Percentiles rank a stretch among this genome's conserved stretches.
Evolutionary conservation across 2,888 invertebrate genomes (phyloP).

Genomic region (Tenthredo livida): DNA sequence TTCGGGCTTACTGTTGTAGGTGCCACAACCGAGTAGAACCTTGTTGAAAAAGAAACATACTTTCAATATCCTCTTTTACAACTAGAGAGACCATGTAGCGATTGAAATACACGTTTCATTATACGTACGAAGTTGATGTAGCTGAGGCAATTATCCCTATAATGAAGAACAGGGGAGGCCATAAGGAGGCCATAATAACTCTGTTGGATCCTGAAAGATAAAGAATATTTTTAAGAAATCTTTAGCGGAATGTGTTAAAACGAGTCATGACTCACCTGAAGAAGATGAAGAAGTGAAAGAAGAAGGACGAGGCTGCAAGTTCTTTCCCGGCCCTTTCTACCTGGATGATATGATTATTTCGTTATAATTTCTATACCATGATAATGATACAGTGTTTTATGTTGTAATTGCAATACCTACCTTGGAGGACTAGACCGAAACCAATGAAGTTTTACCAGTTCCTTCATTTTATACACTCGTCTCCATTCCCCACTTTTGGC

Average conservation of each 20-base stretch:
- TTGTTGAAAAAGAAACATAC: slow-evolving; percentile 64
- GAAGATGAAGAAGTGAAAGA: neutral
- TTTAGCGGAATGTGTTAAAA: neutral
- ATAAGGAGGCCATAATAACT: slow-evolving; percentile 59
- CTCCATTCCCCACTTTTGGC: too few species aligned
- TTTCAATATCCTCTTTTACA: neutral
- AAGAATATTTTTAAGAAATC: neutral
- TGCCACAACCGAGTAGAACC: slow-evolving; percentile 89
- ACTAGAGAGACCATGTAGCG: neutral
- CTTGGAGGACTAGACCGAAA: too few species aligned
- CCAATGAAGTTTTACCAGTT: too few species aligned
- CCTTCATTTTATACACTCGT: too few species aligned
- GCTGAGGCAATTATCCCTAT: slow-evolving; percentile 53
- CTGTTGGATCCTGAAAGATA: neutral
- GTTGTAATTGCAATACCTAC: neutral
- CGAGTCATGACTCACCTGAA: neutral
- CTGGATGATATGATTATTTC: neutral
- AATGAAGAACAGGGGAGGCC: slow-evolving; percentile 55
- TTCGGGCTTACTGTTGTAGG: slow-evolving; percentile 90
- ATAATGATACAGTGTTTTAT: neutral
- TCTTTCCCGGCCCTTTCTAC: neutral
- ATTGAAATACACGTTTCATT: neutral
- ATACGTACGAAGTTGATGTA: slow-evolving; percentile 61
- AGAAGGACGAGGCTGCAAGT: neutral
- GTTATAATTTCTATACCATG: neutral